Conservation (phyloP, 1,140 invertebrate genomes). For the Holcopasites calliopsidis region DNA sequence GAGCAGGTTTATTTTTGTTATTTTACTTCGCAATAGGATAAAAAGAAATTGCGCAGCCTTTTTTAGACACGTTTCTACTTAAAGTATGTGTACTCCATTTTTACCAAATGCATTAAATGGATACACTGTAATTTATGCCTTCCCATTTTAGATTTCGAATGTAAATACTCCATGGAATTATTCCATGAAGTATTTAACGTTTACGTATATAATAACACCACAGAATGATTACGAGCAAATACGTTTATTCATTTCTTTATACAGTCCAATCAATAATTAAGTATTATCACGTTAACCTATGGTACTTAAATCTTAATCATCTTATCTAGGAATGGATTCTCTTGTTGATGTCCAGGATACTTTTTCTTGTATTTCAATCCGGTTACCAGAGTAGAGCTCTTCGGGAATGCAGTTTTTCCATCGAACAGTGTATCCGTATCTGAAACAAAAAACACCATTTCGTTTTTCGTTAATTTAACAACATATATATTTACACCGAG, state of each 20-base stretch:
- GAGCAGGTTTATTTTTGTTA: neutral
- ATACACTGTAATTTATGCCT: too few relatives aligned
- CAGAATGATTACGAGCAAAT: neutral
- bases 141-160: neutral
- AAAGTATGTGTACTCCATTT: too few relatives aligned
- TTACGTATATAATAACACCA: too few relatives aligned
- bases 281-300: too few relatives aligned
- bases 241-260: conserved; percentile 14
- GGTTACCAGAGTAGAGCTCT: conserved; percentile 90
- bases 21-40: neutral
- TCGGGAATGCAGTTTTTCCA: conserved; percentile 90
- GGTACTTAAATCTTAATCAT: conserved; percentile 42
- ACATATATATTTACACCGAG: too few relatives aligned
- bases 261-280: neutral
- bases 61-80: too few relatives aligned
- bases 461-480: conserved; percentile 6
- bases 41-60: neutral
- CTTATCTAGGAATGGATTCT: conserved; percentile 70
- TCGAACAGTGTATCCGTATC: conserved; percentile 90
- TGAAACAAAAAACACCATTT: too few relatives aligned
- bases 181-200: neutral
- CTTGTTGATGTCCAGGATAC: conserved; percentile 86
- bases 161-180: too few relatives aligned
- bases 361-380: conserved; percentile 91
- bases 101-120: too few relatives aligned